Percentiles rank a stretch among this genome's conserved stretches.
Evolutionary conservation across 1,140 invertebrate genomes (phyloP).

Genomic region (Protaetia brevitarsis): DNA sequence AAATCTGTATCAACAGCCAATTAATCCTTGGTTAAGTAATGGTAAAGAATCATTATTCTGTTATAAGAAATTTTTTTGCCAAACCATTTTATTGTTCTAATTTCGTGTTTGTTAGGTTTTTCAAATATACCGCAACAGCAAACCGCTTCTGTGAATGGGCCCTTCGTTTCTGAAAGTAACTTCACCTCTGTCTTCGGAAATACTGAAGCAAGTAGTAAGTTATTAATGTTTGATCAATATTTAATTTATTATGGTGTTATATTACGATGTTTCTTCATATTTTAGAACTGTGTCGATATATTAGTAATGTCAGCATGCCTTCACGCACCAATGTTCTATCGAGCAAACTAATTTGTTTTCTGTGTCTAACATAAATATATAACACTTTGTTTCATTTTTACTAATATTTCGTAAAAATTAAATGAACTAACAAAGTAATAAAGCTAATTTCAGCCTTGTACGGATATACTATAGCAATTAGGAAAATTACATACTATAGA

Average conservation of each 20-base stretch:
- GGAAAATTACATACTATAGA: too few relatives aligned
- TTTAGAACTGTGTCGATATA: background rate
- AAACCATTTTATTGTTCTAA: background rate
- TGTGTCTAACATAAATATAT: conserved; percentile 20
- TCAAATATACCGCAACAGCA: conserved; percentile 29
- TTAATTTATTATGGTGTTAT: conserved; percentile 17
- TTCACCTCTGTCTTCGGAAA: conserved; percentile 82
- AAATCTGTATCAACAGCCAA: conserved; percentile 48
- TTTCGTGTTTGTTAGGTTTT: conserved; percentile 1
- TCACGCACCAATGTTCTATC: conserved; percentile 11
- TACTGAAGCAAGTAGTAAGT: conserved; percentile 64
- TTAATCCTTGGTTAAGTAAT: conserved; percentile 69
- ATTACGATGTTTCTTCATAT: background rate
- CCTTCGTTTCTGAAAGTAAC: conserved; percentile 81
- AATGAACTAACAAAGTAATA: too few relatives aligned
- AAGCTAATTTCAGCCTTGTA: too few relatives aligned
- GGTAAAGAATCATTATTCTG: conserved; percentile 48
- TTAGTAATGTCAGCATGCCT: background rate
- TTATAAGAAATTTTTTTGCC: background rate
- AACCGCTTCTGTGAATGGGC: conserved; percentile 55
- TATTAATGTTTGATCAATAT: conserved; percentile 5
- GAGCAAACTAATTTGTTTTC: conserved; percentile 9
- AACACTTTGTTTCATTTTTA: too few relatives aligned
- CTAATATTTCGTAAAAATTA: too few relatives aligned
- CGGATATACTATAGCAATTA: too few relatives aligned